Evolutionary conservation across 2,113 vertebrate species (phyloP), one percentile per base, ranked within the genome.

Genomic region (Tetrao urogallus): DNA sequence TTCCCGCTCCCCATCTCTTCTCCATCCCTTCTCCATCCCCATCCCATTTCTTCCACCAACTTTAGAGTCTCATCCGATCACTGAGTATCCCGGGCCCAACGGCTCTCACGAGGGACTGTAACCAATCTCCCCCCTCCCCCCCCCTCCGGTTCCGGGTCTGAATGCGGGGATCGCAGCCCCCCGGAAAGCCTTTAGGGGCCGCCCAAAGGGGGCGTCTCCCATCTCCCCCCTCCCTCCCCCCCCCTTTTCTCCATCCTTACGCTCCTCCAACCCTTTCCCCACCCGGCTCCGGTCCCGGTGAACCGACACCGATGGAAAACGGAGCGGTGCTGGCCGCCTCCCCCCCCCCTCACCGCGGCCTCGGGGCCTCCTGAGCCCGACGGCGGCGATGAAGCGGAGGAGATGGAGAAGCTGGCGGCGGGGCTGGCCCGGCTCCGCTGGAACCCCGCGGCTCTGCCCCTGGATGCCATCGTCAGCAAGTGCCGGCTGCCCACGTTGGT

Each of bases 391-490:
- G 70, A 50, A 50, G 48, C 81, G n/a, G n/a, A 21, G n/a, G n/a
- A 34, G 70, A 84, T 73, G 81, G 81, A 73, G 69, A 72, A 82
- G 57, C 96, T 98, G 97, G 98, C 98, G 97, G 98, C 98, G 95
- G 98, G 98, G 95, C 42, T 99, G 97, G 98, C 98, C 91, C 98
- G 98, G 96, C 97, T 99, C 96, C 96, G 98, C 92, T 99, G 99
- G 99, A 98, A 98, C 98, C 97, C 98, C 96, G 97, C 98, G 97
- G 97, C 98, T 95, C 97, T 99, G 97, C 99, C 99, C 69, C 95
- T 99, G 80, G 99, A 99, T 93, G 97, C 98, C 78, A 98, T 99
- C 97, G 98, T 99, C 97, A 98, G 98, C 97, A 98, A 98, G 97
- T 98, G 98, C 97, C 98, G 98, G 77, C 97, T 99, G 97, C 99